Evolutionary conservation across 1,140 invertebrate species (phyloP).

Genomic region (Tribolium castaneum): DNA sequence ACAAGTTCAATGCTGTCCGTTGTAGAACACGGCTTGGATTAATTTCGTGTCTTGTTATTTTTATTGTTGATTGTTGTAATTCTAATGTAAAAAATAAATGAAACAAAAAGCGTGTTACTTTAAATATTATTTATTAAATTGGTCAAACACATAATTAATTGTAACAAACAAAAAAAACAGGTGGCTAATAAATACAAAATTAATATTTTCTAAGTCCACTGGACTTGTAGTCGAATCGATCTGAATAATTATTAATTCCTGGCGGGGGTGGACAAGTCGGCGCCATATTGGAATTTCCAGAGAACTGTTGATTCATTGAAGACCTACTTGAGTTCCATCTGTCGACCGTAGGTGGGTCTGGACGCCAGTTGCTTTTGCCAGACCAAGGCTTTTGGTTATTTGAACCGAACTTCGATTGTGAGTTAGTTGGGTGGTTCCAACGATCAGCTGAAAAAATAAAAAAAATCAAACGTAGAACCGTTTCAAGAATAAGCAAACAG

Average conservation of each 20-base stretch:
- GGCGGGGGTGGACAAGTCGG: slow-evolving; percentile 60
- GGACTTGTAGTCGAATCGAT: slow-evolving; percentile 55
- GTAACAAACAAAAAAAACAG: neutral
- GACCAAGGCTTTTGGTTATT: slow-evolving; percentile 18
- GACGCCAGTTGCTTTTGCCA: neutral
- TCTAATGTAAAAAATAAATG: neutral
- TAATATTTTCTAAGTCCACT: slow-evolving; percentile 57
- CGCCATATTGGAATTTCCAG: slow-evolving; percentile 49
- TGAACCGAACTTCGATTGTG: neutral
- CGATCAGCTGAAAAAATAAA: neutral
- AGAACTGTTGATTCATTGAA: slow-evolving; percentile 42
- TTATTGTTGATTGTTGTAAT: neutral
- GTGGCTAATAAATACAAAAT: neutral
- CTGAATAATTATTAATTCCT: slow-evolving; percentile 58
- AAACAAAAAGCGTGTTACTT: neutral
- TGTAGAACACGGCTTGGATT: slow-evolving; percentile 52
- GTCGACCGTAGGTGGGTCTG: neutral
- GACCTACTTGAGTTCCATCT: neutral
- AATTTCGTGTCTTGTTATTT: slow-evolving; percentile 19
- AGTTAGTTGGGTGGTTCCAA: neutral
- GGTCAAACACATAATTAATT: neutral
- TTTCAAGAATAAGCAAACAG: neutral
- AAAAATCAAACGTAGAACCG: neutral
- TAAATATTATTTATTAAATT: neutral
- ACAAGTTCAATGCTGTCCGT: slow-evolving; percentile 55